Evolutionary conservation across 2,888 invertebrate genomes (phyloP).

Genomic region (Sussaba pulchella): DNA sequence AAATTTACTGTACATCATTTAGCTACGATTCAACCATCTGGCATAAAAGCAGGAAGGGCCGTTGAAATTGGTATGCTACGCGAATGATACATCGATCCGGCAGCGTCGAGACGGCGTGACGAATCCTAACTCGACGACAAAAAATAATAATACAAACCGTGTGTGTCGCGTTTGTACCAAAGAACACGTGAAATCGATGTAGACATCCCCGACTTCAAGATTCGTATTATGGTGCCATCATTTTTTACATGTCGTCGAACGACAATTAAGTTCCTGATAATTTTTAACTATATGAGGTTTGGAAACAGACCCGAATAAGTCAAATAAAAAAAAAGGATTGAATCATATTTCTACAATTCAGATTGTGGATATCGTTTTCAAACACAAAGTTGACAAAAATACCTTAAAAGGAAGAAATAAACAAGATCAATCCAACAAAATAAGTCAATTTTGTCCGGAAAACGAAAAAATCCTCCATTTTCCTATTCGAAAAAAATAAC

Average conservation of each 20-base stretch:
- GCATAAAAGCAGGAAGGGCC: background rate
- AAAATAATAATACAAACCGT: conserved; percentile 68
- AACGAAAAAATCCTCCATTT: too few relatives aligned
- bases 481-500: too few relatives aligned
- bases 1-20: background rate
- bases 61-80: conserved; percentile 47
- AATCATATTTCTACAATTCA: too few relatives aligned
- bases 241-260: conserved; percentile 5
- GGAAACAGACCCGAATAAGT: too few relatives aligned
- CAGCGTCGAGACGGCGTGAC: conserved; percentile 49
- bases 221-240: conserved; percentile 14
- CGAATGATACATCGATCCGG: conserved; percentile 59
- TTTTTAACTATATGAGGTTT: too few relatives aligned
- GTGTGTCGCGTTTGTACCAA: conserved; percentile 65
- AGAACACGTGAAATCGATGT: conserved; percentile 60
- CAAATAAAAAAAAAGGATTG: too few relatives aligned
- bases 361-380: too few relatives aligned
- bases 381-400: too few relatives aligned
- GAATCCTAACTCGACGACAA: conserved; percentile 60
- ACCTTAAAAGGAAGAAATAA: too few relatives aligned
- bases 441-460: too few relatives aligned
- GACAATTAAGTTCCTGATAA: background rate
- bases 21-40: background rate
- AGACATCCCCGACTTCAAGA: conserved; percentile 52
- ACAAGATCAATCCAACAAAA: too few relatives aligned